Percentiles rank a stretch among this genome's conserved stretches.
These are phyloP conservation scores for Hemistola chrysoprasaria DNA, from an alignment of 2,888 invertebrate species.

Conservation along the genomic window DNA sequence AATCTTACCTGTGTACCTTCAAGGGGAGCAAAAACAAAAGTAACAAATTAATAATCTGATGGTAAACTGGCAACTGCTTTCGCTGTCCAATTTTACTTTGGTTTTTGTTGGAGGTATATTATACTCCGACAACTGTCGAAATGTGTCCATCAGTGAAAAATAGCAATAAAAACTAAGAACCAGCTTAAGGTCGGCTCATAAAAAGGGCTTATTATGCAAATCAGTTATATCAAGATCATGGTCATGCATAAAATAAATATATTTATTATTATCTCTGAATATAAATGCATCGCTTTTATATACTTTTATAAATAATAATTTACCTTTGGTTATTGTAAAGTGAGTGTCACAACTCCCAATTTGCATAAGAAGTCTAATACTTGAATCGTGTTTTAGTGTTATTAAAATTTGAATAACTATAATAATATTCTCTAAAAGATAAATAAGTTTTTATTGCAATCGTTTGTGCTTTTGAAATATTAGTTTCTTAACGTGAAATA, in stretches of 20 bases:
- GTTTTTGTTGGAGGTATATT: not conserved
- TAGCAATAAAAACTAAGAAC: slow-evolving; percentile 13
- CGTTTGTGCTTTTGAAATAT: slow-evolving; percentile 28
- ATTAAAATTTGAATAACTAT: slow-evolving; percentile 37
- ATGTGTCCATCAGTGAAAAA: slow-evolving; percentile 8
- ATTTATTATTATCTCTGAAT: slow-evolving; percentile 22
- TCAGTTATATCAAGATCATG: slow-evolving; percentile 32
- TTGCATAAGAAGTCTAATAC: slow-evolving; percentile 34
- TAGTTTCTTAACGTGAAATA: slow-evolving; percentile 23
- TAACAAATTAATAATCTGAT: slow-evolving; percentile 2
- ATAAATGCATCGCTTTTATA: slow-evolving; percentile 24
- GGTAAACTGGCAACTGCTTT: not conserved
- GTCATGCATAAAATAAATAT: slow-evolving; percentile 23
- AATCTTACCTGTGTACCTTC: slow-evolving; percentile 42
- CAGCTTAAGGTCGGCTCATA: slow-evolving; percentile 17
- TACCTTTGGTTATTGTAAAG: slow-evolving; percentile 24
- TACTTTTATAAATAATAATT: slow-evolving; percentile 19
- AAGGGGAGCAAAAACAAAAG: slow-evolving; percentile 16
- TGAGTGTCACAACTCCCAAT: slow-evolving; percentile 33
- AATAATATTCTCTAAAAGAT: slow-evolving; percentile 25
- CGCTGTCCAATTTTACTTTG: not conserved
- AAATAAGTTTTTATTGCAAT: slow-evolving; percentile 28
- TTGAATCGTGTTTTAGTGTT: slow-evolving; percentile 25
- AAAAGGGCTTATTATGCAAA: slow-evolving; percentile 26
- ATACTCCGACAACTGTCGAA: slow-evolving; percentile 2